These are phyloP conservation scores for Aphodius sticticus DNA, from an alignment of 2,888 invertebrate genomes.

Conservation along the genomic window DNA sequence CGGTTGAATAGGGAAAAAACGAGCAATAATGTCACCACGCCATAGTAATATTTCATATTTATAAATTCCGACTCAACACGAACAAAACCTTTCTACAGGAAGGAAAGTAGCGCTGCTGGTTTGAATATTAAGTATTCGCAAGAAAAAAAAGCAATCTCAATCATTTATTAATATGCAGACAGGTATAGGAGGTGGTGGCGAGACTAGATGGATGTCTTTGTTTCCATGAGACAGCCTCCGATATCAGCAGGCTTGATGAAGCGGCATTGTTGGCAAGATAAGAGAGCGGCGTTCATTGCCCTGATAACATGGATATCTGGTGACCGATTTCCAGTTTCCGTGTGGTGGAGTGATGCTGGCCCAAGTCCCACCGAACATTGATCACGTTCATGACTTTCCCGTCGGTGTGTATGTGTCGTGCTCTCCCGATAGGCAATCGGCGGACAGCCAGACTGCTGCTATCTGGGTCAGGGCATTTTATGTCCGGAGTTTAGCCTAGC, in stretches of 20 bases:
- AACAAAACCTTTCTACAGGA: not conserved
- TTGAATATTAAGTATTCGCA: not conserved
- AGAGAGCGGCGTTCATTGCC: not conserved
- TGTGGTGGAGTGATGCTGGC: not conserved
- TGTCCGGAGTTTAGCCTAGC: too few species aligned
- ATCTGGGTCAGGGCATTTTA: not conserved
- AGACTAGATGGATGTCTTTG: not conserved
- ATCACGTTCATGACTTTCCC: conserved; percentile 4
- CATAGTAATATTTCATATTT: not conserved
- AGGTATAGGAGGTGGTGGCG: not conserved
- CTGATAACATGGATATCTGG: not conserved
- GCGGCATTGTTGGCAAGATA: not conserved
- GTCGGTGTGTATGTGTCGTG: not conserved
- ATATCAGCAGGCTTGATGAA: not conserved
- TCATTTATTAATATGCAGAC: not conserved
- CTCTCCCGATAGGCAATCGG: not conserved
- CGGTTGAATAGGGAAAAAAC: too few species aligned
- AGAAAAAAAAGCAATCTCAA: not conserved
- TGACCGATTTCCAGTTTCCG: not conserved
- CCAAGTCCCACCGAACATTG: not conserved
- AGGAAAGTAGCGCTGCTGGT: not conserved
- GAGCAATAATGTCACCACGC: too few species aligned
- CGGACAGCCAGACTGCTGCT: not conserved
- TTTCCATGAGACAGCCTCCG: not conserved
- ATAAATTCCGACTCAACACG: not conserved